phyloP scores from a whole-genome alignment of 2,888 invertebrate species.

The Autographa gamma region DNA sequence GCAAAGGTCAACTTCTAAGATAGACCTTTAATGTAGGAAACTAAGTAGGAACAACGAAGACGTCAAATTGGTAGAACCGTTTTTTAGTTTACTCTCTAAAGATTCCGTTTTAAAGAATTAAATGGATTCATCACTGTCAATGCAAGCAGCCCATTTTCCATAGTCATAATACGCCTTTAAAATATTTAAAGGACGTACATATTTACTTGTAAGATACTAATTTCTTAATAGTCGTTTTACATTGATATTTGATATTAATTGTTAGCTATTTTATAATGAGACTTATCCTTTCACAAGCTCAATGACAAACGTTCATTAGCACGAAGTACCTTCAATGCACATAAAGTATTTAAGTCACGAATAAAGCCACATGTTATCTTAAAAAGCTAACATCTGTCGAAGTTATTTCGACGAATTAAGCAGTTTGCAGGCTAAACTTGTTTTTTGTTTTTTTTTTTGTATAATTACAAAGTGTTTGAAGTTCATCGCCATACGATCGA shows the following conservation, averaged over 20 bases:
- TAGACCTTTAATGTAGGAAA: not conserved
- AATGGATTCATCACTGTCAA: too few relatives aligned
- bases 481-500: slow-evolving; percentile 28
- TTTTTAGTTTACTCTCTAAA: too few relatives aligned
- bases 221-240: not conserved
- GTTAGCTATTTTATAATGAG: not conserved
- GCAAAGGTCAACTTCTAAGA: not conserved
- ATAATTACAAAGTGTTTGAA: slow-evolving; percentile 2
- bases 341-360: not conserved
- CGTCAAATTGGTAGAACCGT: too few relatives aligned
- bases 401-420: not conserved
- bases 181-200: too few relatives aligned
- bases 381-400: not conserved
- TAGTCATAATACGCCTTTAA: too few relatives aligned
- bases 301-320: slow-evolving; percentile 8
- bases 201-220: too few relatives aligned
- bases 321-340: not conserved
- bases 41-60: not conserved
- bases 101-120: too few relatives aligned
- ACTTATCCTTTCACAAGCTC: not conserved
- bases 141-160: too few relatives aligned
- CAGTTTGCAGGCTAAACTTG: not conserved
- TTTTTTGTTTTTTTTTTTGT: not conserved
- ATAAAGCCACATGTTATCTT: slow-evolving; percentile 1
- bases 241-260: not conserved